Evolutionary conservation across 2,888 invertebrate genomes (phyloP).

Genomic region (Leistus spinibarbis): DNA sequence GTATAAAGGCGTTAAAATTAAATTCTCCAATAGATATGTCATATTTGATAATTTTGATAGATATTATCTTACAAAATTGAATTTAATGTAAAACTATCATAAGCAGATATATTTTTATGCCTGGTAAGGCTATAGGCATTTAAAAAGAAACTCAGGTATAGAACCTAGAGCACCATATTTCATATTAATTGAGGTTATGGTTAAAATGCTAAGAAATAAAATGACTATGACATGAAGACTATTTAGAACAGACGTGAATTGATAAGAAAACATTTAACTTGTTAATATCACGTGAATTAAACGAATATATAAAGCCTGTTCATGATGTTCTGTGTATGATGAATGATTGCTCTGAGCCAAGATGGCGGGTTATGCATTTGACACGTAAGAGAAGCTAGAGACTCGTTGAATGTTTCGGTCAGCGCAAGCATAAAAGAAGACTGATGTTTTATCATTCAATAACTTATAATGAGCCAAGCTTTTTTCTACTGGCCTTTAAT

Average conservation of each 20-base stretch:
- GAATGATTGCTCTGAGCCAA: neutral
- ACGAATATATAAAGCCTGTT: neutral
- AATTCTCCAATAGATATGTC: too few relatives aligned
- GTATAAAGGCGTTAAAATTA: too few relatives aligned
- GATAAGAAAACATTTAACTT: constrained; percentile 9
- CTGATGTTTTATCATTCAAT: constrained; percentile 31
- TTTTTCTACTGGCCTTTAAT: constrained; percentile 8
- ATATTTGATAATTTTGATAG: too few relatives aligned
- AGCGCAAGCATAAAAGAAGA: constrained; percentile 19
- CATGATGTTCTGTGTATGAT: neutral
- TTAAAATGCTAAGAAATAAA: neutral
- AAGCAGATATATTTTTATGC: too few relatives aligned
- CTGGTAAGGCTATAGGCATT: too few relatives aligned
- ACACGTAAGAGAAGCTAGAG: neutral
- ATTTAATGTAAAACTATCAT: too few relatives aligned
- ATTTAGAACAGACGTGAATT: constrained; percentile 8
- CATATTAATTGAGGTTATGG: constrained; percentile 4
- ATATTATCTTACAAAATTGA: too few relatives aligned
- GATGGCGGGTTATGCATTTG: neutral
- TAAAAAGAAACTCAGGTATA: neutral
- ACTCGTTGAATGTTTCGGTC: neutral
- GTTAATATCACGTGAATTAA: neutral
- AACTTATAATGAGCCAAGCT: constrained; percentile 15
- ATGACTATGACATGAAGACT: neutral
- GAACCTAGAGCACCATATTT: neutral